Percentiles rank a stretch among this genome's conserved stretches.
Conservation (phyloP, 2,113 vertebrate species). For the Platichthys flesus region DNA sequence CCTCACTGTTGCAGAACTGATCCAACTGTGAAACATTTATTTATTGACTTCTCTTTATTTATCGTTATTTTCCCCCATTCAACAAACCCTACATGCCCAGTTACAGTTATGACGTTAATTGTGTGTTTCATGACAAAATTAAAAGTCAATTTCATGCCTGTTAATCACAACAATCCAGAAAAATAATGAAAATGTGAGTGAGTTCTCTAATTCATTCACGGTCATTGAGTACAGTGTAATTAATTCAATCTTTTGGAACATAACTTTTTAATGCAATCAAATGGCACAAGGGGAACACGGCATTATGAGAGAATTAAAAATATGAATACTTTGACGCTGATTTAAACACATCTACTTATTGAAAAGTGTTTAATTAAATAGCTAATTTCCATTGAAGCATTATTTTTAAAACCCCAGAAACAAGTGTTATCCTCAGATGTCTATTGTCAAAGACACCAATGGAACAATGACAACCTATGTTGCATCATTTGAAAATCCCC, state of each 20-base stretch:
- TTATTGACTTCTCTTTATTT: not conserved
- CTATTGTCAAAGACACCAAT: not conserved
- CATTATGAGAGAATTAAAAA: not conserved
- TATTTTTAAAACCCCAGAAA: not conserved
- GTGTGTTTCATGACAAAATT: slow-evolving; percentile 1
- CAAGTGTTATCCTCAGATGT: not conserved
- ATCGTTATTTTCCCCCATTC: not conserved
- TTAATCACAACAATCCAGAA: slow-evolving; percentile 20
- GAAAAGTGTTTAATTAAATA: not conserved
- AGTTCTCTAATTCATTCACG: not conserved
- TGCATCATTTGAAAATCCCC: too few species aligned
- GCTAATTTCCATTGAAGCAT: not conserved
- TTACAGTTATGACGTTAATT: not conserved
- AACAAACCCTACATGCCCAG: not conserved
- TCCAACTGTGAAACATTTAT: not conserved
- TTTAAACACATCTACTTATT: not conserved
- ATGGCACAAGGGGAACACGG: not conserved
- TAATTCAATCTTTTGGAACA: not conserved
- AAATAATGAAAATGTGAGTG: not conserved
- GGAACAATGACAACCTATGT: not conserved
- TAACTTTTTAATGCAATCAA: not conserved
- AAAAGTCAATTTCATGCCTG: slow-evolving; percentile 14
- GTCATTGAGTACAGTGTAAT: not conserved
- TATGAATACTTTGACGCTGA: not conserved
- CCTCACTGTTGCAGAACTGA: not conserved